Conservation (phyloP, 1,140 invertebrate genomes). For the Amphibalanus amphitrite region DNA sequence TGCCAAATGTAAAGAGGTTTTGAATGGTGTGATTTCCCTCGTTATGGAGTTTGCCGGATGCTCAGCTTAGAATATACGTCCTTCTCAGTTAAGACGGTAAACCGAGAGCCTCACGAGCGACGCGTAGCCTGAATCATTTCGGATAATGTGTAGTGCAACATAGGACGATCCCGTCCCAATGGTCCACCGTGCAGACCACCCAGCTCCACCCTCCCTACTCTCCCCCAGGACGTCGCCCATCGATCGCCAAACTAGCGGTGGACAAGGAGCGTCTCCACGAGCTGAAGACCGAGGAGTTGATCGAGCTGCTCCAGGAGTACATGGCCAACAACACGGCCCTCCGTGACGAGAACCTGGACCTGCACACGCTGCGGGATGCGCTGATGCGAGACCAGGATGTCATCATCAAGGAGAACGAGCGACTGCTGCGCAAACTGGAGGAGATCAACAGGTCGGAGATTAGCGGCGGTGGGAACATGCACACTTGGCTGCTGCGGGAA, state of each 20-base stretch:
- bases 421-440: slow-evolving; percentile 66
- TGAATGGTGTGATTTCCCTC: no score
- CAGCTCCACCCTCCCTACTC: no score
- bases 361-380: slow-evolving; percentile 58
- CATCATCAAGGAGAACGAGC: slow-evolving; percentile 75
- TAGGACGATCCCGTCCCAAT: no score
- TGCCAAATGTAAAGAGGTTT: no score
- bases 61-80: no score
- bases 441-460: slow-evolving; percentile 56
- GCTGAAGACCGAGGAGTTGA: slow-evolving; percentile 32
- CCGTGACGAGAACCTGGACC: slow-evolving; percentile 65
- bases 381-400: slow-evolving; percentile 72
- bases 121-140: no score
- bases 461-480: background rate
- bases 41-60: no score
- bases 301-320: slow-evolving; percentile 53
- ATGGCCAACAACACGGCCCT: slow-evolving; percentile 71
- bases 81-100: no score
- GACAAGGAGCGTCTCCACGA: slow-evolving; percentile 51
- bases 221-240: background rate
- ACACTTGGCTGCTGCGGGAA: background rate
- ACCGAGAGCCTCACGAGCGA: no score
- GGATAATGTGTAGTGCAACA: no score
- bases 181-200: no score
- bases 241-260: slow-evolving; percentile 20